Base-by-base conservation (phyloP, 2,888 invertebrate genomes). In the Papilio demoleus region DNA sequence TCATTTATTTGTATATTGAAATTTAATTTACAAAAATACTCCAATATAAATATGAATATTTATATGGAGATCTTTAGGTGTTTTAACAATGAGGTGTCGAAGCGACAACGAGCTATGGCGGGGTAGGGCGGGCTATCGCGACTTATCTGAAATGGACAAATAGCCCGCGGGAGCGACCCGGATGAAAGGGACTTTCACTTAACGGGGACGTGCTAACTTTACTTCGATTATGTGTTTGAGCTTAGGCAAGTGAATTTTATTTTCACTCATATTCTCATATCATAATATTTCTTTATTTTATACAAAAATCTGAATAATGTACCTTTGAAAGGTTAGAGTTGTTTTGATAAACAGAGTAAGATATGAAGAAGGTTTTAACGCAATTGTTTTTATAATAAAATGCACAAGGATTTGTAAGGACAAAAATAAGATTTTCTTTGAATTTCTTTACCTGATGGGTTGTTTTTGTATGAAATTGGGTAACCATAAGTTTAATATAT, bases 61-160 rank as follows among this genome's bases (percentile, higher is more conserved):
- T 31, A 8, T 17, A 9, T 0, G 27, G 8, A 6, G 17, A 31
- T 56, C 50, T 27, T 50, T 65, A 17, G 42, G 31, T 56, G 65
- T 62, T 65, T 58, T 61, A 36, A 66, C 60, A 34, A 53, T 58
- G 19, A 36, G 56, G 67, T 59, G 65, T 70, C 62, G 70, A 68
- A 71, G 74, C 76, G 76, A 77, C 76, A 79, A 79, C 77, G 76
- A 75, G 70, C 17, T 42, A 42, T 42, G 45, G 45, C 19, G 45
- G 22, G 45, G 45, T 45, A 22, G 6, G 76, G 70, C 68, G 47
- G 62, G 63, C 62, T 75, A 77, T 78, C 77, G 74, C 73, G 74
- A 79, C 79, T 79, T 81, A 81, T 82, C 77, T 77, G 73, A 71
- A 70, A 74, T 77, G 77, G 78, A 78, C 79, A 81, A 82, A 83